A percentile compares a stretch with the other conserved stretches of the same genome.
phyloP scores from a whole-genome alignment of 2,888 invertebrate species.

The Macrosoma leucophasiata region DNA sequence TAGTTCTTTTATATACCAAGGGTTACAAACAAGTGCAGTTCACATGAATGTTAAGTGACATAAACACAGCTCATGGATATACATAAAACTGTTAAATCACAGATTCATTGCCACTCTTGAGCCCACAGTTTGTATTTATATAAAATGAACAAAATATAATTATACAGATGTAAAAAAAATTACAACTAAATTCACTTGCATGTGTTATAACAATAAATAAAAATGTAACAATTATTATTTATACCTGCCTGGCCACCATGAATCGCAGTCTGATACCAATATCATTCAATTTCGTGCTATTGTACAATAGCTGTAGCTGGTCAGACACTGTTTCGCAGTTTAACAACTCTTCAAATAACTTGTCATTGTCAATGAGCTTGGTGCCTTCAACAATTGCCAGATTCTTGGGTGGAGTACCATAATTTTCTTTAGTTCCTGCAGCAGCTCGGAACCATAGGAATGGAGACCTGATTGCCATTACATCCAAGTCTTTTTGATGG shows the following conservation, averaged over 20 bases:
- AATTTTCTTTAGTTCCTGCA: slow-evolving; percentile 38
- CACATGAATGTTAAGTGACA: too few relatives aligned
- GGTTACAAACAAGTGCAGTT: too few relatives aligned
- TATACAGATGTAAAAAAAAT: too few relatives aligned
- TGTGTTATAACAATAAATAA: too few relatives aligned
- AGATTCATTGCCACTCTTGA: too few relatives aligned
- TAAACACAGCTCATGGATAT: too few relatives aligned
- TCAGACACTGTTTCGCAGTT: slow-evolving; percentile 74
- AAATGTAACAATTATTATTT: slow-evolving; percentile 27
- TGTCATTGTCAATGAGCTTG: slow-evolving; percentile 48
- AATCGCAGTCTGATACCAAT: slow-evolving; percentile 84
- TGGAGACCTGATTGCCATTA: slow-evolving; percentile 80
- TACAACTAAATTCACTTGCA: too few relatives aligned
- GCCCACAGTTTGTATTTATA: too few relatives aligned
- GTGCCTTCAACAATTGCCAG: slow-evolving; percentile 64
- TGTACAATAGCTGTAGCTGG: slow-evolving; percentile 80
- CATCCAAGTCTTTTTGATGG: slow-evolving; percentile 73
- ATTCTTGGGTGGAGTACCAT: slow-evolving; percentile 19
- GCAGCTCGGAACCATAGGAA: slow-evolving; percentile 83
- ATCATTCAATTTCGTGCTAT: slow-evolving; percentile 80
- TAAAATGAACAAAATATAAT: too few relatives aligned
- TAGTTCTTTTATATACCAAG: too few relatives aligned
- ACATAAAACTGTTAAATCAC: too few relatives aligned
- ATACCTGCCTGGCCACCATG: slow-evolving; percentile 81
- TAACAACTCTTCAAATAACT: slow-evolving; percentile 62